A percentile compares a stretch with the other conserved stretches of the same genome.
phyloP scores from a whole-genome alignment of 2,797 vertebrate species.

The Chrysocyon brachyurus region DNA sequence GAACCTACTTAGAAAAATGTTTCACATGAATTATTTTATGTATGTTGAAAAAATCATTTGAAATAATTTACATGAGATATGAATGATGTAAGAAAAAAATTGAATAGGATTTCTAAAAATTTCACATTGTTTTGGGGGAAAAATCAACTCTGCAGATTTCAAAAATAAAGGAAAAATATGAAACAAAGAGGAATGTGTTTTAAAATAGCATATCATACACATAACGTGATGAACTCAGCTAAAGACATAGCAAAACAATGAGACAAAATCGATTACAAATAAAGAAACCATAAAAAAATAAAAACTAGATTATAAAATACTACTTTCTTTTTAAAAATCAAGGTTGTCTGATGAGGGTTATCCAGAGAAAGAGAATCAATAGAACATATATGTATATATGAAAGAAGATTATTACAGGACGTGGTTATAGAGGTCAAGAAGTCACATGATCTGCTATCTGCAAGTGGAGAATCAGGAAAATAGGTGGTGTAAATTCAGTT shows the following conservation, averaged over 20 bases:
- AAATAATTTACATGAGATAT: constrained; percentile 34
- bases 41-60: not conserved
- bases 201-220: not conserved
- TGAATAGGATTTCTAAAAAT: not conserved
- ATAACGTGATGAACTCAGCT: not conserved
- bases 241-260: not conserved
- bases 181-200: not conserved
- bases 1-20: not conserved
- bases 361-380: not conserved
- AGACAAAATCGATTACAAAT: not conserved
- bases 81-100: not conserved
- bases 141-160: not conserved
- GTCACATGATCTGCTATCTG: not conserved
- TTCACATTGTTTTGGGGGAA: not conserved
- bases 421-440: not conserved
- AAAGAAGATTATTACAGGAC: not conserved
- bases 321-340: not conserved
- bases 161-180: not conserved
- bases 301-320: not conserved
- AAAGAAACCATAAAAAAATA: not conserved
- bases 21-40: not conserved
- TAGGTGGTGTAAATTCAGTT: not conserved
- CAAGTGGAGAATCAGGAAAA: not conserved
- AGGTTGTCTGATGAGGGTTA: not conserved
- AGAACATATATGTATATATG: not conserved